These are phyloP conservation scores for Dione vanillae DNA, from an alignment of 2,888 invertebrate species.

Conservation along the genomic window DNA sequence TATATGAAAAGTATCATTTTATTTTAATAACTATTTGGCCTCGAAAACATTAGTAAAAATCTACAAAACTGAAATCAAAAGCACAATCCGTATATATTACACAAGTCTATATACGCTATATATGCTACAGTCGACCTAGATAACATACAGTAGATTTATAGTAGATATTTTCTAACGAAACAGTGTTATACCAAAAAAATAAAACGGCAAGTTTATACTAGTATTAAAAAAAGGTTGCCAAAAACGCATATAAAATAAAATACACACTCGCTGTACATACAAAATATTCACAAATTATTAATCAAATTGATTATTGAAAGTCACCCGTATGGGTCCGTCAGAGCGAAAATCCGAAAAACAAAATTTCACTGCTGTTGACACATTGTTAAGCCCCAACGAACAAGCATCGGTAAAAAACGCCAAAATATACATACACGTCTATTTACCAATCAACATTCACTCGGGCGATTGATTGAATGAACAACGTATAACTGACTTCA, in stretches of 20 bases:
- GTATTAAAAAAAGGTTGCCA: not conserved
- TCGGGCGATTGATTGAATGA: constrained; percentile 70
- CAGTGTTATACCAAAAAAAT: too few species aligned
- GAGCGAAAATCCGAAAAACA: constrained; percentile 40
- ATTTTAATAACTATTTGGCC: too few species aligned
- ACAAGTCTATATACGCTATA: too few species aligned
- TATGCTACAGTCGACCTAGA: too few species aligned
- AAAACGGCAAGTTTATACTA: too few species aligned
- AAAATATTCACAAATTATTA: constrained; percentile 19
- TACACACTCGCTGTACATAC: not conserved
- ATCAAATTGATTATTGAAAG: constrained; percentile 30
- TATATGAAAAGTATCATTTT: too few species aligned
- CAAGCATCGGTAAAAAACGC: constrained; percentile 44
- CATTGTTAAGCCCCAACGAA: constrained; percentile 61
- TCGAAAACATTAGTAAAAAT: too few species aligned
- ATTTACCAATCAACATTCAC: constrained; percentile 72
- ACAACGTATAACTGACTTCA: constrained; percentile 42
- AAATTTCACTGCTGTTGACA: constrained; percentile 60
- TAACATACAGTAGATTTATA: too few species aligned
- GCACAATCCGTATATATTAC: too few species aligned
- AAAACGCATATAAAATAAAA: not conserved
- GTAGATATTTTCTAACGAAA: too few species aligned
- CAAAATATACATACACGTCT: constrained; percentile 52
- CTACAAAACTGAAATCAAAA: too few species aligned
- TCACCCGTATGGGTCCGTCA: constrained; percentile 24